These are phyloP conservation scores for Pycnonotus jocosus DNA, from an alignment of 2,113 vertebrate species.

Conservation along the genomic window DNA sequence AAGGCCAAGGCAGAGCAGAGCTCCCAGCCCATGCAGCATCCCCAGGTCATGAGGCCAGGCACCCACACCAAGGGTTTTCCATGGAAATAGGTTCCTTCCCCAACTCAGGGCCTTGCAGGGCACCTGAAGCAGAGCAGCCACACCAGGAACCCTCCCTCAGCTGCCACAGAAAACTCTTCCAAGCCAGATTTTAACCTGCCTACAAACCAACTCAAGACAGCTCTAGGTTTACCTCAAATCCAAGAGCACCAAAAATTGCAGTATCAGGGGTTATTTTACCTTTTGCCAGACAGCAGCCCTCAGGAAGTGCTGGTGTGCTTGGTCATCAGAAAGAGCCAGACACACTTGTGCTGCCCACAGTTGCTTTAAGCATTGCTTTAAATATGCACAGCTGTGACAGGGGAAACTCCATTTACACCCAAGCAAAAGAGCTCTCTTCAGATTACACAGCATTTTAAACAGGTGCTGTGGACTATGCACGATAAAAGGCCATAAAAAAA, in stretches of 20 bases:
- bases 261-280: accelerated
- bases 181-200: neutral
- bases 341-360: accelerated
- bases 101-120: neutral
- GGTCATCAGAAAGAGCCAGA: accelerated
- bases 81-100: accelerated
- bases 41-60: neutral
- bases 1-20: neutral
- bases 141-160: accelerated
- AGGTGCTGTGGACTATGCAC: neutral
- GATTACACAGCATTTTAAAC: neutral
- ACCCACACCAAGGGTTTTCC: accelerated
- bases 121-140: neutral
- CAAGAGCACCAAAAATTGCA: accelerated
- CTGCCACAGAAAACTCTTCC: neutral
- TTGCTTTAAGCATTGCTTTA: neutral
- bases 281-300: neutral
- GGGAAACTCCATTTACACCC: neutral
- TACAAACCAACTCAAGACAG: neutral
- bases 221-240: accelerated
- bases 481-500: neutral
- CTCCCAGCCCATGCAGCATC: accelerated
- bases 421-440: neutral
- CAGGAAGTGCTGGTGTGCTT: accelerated
- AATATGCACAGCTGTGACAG: neutral